These are phyloP conservation scores for Agriotes lineatus DNA, from an alignment of 2,888 invertebrate species.

Conservation along the genomic window DNA sequence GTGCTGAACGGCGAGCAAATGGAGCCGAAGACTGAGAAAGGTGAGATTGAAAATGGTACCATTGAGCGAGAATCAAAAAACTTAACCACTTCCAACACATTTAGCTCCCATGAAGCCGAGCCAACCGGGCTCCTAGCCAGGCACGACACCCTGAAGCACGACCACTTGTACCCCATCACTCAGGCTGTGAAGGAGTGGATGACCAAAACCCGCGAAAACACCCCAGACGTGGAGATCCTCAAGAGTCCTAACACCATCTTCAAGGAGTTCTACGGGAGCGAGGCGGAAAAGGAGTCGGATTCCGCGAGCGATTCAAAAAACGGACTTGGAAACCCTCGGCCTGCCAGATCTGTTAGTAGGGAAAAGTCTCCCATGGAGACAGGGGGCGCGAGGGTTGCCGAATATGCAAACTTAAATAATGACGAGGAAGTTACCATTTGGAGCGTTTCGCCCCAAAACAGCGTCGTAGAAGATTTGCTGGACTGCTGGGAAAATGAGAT, in stretches of 20 bases:
- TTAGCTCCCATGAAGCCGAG: conserved; percentile 26
- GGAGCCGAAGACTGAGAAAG: conserved; percentile 23
- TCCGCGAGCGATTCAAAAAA: conserved; percentile 5
- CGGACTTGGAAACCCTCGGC: background rate
- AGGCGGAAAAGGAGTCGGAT: conserved; percentile 45
- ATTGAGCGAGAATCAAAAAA: conserved; percentile 27
- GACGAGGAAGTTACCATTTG: conserved; percentile 41
- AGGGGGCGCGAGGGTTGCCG: background rate
- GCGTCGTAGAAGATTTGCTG: conserved; percentile 65
- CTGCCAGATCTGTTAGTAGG: conserved; percentile 2
- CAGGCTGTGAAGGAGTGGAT: conserved; percentile 74
- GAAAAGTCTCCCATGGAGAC: background rate
- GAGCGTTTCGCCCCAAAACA: conserved; percentile 51
- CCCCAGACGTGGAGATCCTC: conserved; percentile 64
- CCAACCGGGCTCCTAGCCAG: conserved; percentile 9
- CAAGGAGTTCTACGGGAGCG: conserved; percentile 55
- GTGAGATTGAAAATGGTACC: conserved; percentile 29
- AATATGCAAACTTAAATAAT: background rate
- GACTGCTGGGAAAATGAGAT: conserved; percentile 67
- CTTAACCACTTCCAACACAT: conserved; percentile 28
- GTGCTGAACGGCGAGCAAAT: conserved; percentile 16
- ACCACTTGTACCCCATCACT: conserved; percentile 67
- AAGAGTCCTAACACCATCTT: conserved; percentile 63
- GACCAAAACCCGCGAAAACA: conserved; percentile 63
- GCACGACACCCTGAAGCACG: conserved; percentile 10